Percentiles rank a stretch among this genome's conserved stretches.
Conservation (phyloP, 2,113 vertebrate species). For the Canis aureus region DNA sequence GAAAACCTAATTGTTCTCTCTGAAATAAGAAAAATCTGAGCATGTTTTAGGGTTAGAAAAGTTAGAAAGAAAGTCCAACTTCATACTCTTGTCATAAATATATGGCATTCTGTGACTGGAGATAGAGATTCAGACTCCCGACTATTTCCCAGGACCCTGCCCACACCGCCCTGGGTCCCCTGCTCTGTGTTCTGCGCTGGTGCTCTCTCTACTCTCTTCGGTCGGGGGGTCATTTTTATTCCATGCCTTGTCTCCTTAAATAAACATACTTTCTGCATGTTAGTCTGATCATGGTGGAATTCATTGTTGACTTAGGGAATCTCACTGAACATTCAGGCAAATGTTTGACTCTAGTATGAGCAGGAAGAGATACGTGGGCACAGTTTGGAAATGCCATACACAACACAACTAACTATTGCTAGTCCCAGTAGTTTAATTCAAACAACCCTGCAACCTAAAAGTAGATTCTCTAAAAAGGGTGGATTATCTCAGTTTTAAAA, state of each 20-base stretch:
- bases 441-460: neutral
- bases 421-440: neutral
- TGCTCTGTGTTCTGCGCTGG: neutral
- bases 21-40: slow-evolving; percentile 24
- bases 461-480: neutral
- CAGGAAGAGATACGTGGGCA: neutral
- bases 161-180: neutral
- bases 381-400: neutral
- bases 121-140: neutral
- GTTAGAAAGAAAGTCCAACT: neutral
- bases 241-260: neutral
- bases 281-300: neutral
- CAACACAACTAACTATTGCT: neutral
- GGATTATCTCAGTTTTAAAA: neutral
- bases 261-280: neutral
- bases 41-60: neutral
- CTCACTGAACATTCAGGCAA: neutral
- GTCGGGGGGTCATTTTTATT: neutral
- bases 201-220: neutral
- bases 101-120: neutral
- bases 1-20: neutral
- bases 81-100: neutral
- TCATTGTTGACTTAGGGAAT: neutral
- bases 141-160: neutral
- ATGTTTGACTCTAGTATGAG: neutral